Base-by-base conservation (phyloP, 2,797 vertebrate genomes). In the Lophius americanus region DNA sequence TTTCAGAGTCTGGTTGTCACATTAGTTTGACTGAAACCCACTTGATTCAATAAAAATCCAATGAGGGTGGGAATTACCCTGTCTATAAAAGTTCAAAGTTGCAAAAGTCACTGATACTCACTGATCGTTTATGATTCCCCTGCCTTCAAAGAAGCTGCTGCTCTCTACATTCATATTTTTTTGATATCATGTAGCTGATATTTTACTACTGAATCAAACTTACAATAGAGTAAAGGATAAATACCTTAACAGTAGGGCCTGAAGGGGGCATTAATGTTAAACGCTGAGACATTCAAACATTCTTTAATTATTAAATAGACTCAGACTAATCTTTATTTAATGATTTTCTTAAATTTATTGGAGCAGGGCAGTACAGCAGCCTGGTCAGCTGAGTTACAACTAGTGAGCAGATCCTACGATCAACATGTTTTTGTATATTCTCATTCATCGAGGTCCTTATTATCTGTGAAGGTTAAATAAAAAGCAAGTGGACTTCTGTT, bases 281-380 rank as follows among this genome's bases (percentile, higher is more conserved):
- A 23, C 23, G 23, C 23, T 23, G 23, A 23, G 23, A 23, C 23
- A 23, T 23, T 23, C 23, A 23, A 23, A 23, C 23, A 23, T 23
- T 23, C 23, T 23, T 23, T 23, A 23, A 23, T 23, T 23, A 23
- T 23, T 23, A 23, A 23, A 23, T 23, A 23, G 23, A 23, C 23
- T 23, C 23, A 23, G 23, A 23, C 23, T 23, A 23, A 23, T 23
- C 23, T 23, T 23, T 23, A 65, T 60, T 61, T 46, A 3, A 9
- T 7, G 32, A 54, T 70, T 55, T 62, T 56, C 49, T 2, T 64
- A 41, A 70, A 58, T 73, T 59, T 56, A 32, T 60, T 54, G 49
- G 46, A 9, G 11, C 52, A 42, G 10, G 23, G 23, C 23, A 51
- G 41, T 41, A 46, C 6, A 60, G 13, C 37, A n/a, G 23, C 23